Evolutionary conservation across 2,113 vertebrate genomes (phyloP).

Genomic region (Sander vitreus): DNA sequence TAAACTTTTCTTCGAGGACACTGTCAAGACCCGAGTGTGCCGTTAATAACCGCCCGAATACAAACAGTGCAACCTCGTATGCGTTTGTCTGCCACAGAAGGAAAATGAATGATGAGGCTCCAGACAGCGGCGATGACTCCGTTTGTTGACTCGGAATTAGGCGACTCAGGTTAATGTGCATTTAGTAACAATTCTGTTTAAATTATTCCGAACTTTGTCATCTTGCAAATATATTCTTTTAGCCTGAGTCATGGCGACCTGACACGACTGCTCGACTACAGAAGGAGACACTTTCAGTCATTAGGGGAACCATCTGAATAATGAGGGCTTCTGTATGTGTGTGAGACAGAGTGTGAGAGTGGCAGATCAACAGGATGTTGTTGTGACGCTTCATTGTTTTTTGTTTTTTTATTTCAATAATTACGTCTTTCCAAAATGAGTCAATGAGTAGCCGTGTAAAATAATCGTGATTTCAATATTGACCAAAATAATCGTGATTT

Average conservation of each 20-base stretch:
- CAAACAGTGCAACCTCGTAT: background rate
- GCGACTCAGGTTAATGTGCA: background rate
- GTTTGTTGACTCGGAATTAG: slow-evolving; percentile 42
- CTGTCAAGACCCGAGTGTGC: background rate
- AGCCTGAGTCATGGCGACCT: background rate
- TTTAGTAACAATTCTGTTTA: background rate
- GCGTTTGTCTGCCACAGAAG: background rate
- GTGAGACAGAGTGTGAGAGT: background rate
- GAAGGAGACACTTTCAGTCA: background rate
- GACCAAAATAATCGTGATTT: too few relatives aligned
- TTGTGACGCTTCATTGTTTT: too few relatives aligned
- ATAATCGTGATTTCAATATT: too few relatives aligned
- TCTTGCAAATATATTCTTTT: background rate
- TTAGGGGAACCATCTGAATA: background rate
- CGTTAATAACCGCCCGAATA: background rate
- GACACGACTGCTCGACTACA: background rate
- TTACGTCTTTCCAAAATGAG: too few relatives aligned
- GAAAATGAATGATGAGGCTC: background rate
- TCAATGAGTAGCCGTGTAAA: too few relatives aligned
- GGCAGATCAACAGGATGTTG: too few relatives aligned
- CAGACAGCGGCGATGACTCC: background rate
- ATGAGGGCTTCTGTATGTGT: background rate
- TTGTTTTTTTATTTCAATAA: too few relatives aligned
- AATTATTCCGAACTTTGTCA: slow-evolving; percentile 1
- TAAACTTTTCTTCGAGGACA: background rate